phyloP scores from a whole-genome alignment of 23 tunicate species.

The Trididemnum nubilum region DNA sequence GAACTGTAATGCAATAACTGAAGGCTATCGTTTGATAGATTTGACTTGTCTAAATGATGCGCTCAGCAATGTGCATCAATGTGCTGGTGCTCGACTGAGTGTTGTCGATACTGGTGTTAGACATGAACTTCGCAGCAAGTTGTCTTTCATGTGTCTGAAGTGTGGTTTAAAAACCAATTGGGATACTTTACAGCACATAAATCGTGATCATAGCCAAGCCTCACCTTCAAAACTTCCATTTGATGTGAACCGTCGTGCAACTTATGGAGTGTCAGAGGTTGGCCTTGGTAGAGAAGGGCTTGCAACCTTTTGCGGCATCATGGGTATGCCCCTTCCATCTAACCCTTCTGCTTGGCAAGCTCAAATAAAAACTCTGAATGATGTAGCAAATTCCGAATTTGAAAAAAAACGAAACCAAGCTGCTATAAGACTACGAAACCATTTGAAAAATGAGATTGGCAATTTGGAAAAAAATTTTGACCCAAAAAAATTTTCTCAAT shows the following conservation, averaged over 20 bases:
- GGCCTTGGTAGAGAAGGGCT: conserved; percentile 15
- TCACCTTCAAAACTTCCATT: not conserved
- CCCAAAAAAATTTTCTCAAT: not conserved
- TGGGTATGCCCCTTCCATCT: conserved; percentile 14
- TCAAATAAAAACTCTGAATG: not conserved
- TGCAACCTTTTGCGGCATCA: not conserved
- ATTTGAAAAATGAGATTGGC: not conserved
- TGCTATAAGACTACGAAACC: not conserved
- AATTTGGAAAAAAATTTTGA: not conserved
- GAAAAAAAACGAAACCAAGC: conserved; percentile 3
- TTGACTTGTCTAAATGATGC: not conserved
- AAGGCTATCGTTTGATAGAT: not conserved
- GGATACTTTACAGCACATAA: not conserved
- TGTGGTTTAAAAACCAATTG: not conserved
- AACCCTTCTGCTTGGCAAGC: not conserved
- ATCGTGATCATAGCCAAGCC: not conserved
- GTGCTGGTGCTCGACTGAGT: not conserved
- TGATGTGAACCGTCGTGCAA: conserved; percentile 1
- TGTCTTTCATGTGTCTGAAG: not conserved
- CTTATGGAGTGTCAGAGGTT: not conserved
- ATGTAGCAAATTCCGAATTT: not conserved
- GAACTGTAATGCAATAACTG: not conserved
- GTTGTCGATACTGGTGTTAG: not conserved
- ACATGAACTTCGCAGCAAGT: not conserved
- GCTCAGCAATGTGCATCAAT: not conserved